Evolutionary conservation across 2,113 vertebrate genomes (phyloP).

Genomic region (Grammomys surdaster): DNA sequence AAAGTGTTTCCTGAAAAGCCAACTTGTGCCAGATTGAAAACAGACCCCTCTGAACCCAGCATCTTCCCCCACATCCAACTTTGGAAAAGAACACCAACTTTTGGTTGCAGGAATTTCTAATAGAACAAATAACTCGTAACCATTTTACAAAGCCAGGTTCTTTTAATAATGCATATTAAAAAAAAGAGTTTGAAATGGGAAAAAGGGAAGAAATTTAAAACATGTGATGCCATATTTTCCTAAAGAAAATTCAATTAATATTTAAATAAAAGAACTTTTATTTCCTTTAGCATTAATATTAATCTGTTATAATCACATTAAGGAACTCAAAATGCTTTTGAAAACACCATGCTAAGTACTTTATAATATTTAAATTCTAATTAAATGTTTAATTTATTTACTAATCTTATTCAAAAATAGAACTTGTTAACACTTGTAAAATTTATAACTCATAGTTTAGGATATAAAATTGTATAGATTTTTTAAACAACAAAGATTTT

Average conservation of each 20-base stretch:
- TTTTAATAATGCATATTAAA: not conserved
- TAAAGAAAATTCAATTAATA: slow-evolving; percentile 70
- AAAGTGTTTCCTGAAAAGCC: not conserved
- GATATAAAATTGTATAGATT: not conserved
- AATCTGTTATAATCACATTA: slow-evolving; percentile 43
- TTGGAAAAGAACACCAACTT: not conserved
- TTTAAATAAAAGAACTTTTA: slow-evolving; percentile 48
- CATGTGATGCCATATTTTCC: not conserved
- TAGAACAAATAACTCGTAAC: not conserved
- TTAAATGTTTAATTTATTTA: slow-evolving; percentile 64
- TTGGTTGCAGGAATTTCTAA: not conserved
- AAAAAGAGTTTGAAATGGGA: slow-evolving; percentile 13
- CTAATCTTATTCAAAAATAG: slow-evolving; percentile 55
- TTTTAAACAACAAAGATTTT: slow-evolving; percentile 10
- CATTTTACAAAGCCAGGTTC: not conserved
- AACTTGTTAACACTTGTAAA: not conserved
- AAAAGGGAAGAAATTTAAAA: not conserved
- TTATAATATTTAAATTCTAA: slow-evolving; percentile 65
- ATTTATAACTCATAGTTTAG: slow-evolving; percentile 50
- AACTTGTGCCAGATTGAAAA: not conserved
- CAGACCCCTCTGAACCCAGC: not conserved
- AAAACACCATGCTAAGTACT: slow-evolving; percentile 29
- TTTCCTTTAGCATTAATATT: slow-evolving; percentile 47
- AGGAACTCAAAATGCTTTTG: slow-evolving; percentile 60
- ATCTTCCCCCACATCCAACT: not conserved